Base-by-base conservation (phyloP, 2,888 invertebrate genomes). In the Punctoribates punctum region DNA sequence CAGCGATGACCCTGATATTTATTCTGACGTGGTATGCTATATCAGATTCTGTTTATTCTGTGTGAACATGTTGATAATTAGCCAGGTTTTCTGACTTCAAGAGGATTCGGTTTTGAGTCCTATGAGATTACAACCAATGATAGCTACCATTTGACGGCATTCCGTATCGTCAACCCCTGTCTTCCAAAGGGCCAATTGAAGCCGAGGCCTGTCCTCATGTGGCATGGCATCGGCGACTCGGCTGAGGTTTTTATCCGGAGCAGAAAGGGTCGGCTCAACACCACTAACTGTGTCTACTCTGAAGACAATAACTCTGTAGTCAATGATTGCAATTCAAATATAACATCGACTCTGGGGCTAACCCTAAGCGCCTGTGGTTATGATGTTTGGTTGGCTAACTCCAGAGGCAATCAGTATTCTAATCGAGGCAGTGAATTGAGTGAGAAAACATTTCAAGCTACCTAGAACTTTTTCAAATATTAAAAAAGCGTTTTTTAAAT, bases 351-450 rank as follows among this genome's bases (percentile, higher is more conserved):
- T 4, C 25, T 75, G 42, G 54, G 25, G 0, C 72, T 25, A 29
- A 75, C 75, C 0, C n/a, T 75, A 46, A 23, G 72, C 8, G 8
- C 75, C 1, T 75, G 75, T 48, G 75, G 75, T 2, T 75, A 25
- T n/a, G 75, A 75, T 51, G 75, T 75, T 3, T 75, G 75, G 75
- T 38, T 75, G 27, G 46, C 42, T 1, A 75, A 75, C 38, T 38
- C 48, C 23, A 23, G 75, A 3, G 70, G 75, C 13, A 70, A 70
- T 34, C 51, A 34, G 1, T 75, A 75, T 46, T 75, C 75, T 17
- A 34, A 25, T 0, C 25, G 15, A n/a, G 54, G 72, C 23, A 62
- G 15, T 13, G 27, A 20, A 54, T 4, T 20, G 54, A 54, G n/a
- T n/a, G 20, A 15, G n/a, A 54, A 20, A 20, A n/a, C 15, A 20